These are phyloP conservation scores for Tuberolachnus salignus DNA, from an alignment of 2,888 invertebrate genomes.

Conservation along the genomic window DNA sequence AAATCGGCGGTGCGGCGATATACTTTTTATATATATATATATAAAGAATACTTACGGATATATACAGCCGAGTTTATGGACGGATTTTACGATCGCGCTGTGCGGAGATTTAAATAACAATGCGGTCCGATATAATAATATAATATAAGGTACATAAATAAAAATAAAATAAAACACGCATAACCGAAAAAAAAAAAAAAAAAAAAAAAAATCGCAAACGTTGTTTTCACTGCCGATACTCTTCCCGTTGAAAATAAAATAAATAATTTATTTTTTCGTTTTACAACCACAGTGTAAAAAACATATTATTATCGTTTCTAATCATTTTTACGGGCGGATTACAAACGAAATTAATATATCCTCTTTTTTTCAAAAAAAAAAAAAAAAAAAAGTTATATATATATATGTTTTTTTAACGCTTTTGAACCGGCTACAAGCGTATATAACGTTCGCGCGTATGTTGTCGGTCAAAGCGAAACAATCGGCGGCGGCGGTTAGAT, in stretches of 20 bases:
- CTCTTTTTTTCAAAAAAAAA: neutral
- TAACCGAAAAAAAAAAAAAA: too few relatives aligned
- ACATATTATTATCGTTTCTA: too few relatives aligned
- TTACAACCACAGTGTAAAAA: constrained; percentile 34
- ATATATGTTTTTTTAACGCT: constrained; percentile 17
- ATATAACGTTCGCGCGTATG: neutral
- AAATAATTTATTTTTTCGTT: constrained; percentile 20
- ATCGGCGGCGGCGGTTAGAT: too few relatives aligned
- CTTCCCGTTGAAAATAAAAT: too few relatives aligned
- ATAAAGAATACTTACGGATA: too few relatives aligned
- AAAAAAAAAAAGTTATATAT: too few relatives aligned
- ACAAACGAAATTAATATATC: constrained; percentile 42
- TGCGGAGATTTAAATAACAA: constrained; percentile 29
- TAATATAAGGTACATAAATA: constrained; percentile 3
- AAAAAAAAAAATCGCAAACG: too few relatives aligned
- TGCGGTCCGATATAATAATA: too few relatives aligned
- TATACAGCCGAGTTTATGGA: constrained; percentile 7
- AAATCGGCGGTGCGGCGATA: too few relatives aligned
- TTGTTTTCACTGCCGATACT: too few relatives aligned
- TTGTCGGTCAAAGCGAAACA: constrained; percentile 8
- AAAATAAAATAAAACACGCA: neutral
- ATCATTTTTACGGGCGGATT: constrained; percentile 24
- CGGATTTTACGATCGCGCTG: constrained; percentile 23
- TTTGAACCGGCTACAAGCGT: neutral
- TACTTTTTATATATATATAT: too few relatives aligned